phyloP scores from a whole-genome alignment of 2,888 invertebrate genomes.

The Eilema depressum region DNA sequence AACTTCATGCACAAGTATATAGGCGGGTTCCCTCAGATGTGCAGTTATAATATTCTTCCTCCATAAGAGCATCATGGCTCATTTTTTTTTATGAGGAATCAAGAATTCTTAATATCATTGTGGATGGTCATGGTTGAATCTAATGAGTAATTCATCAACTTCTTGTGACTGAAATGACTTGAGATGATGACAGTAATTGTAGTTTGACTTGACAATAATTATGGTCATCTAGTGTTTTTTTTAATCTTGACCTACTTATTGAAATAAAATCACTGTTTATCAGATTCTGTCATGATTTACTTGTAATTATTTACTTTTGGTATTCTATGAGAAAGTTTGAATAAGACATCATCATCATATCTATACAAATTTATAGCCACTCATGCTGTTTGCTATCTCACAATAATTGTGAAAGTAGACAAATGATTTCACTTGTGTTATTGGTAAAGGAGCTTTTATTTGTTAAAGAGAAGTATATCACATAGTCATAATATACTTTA shows the following conservation, averaged over 20 bases:
- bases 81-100: neutral
- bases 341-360: neutral
- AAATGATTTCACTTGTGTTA: neutral
- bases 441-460: neutral
- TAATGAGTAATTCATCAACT: neutral
- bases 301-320: neutral
- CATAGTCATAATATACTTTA: no score
- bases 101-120: neutral
- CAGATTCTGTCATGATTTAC: no score
- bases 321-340: neutral
- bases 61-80: no score
- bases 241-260: no score
- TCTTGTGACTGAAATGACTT: neutral
- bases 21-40: no score
- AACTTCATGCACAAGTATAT: no score
- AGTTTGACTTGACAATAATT: neutral
- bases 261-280: no score
- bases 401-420: slow-evolving; percentile 1
- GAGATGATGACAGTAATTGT: neutral
- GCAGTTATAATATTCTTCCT: no score
- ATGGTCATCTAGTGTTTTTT: neutral
- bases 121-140: neutral
- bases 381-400: neutral
- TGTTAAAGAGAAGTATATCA: neutral
- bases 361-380: neutral